A percentile compares a stretch with the other conserved stretches of the same genome.
These are phyloP conservation scores for Platanista minor DNA, from an alignment of 2,113 vertebrate genomes.

Conservation along the genomic window DNA sequence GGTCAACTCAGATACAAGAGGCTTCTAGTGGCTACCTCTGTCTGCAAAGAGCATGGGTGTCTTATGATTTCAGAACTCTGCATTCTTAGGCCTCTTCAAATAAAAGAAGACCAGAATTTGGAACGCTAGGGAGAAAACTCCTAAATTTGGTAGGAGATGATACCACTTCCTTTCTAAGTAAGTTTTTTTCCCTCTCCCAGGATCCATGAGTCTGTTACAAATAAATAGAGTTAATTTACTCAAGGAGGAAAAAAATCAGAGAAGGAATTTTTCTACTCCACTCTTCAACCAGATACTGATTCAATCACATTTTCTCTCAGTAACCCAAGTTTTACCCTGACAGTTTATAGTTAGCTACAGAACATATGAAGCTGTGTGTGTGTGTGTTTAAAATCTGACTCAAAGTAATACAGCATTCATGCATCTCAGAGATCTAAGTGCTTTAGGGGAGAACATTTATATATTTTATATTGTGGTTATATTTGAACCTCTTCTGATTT, in stretches of 20 bases:
- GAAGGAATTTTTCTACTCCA: background rate
- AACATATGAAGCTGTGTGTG: background rate
- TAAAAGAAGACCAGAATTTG: background rate
- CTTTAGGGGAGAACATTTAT: background rate
- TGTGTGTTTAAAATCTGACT: background rate
- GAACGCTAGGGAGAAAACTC: background rate
- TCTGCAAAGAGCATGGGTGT: background rate
- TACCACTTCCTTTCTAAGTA: background rate
- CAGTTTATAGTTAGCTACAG: background rate
- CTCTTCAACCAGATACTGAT: background rate
- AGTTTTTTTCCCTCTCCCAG: background rate
- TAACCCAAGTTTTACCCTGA: background rate
- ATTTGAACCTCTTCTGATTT: constrained; percentile 45
- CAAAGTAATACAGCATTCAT: background rate
- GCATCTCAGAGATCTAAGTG: background rate
- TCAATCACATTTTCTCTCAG: background rate
- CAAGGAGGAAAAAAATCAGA: background rate
- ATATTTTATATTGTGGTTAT: background rate
- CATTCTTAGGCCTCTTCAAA: background rate
- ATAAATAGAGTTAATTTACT: background rate
- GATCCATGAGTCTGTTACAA: background rate
- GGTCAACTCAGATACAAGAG: background rate
- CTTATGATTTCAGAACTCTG: background rate
- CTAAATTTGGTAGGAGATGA: background rate
- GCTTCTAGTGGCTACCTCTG: accelerated